Percentiles rank a stretch among this genome's conserved stretches.
Conservation (phyloP, 2,113 vertebrate species). For the Calonectris borealis region DNA sequence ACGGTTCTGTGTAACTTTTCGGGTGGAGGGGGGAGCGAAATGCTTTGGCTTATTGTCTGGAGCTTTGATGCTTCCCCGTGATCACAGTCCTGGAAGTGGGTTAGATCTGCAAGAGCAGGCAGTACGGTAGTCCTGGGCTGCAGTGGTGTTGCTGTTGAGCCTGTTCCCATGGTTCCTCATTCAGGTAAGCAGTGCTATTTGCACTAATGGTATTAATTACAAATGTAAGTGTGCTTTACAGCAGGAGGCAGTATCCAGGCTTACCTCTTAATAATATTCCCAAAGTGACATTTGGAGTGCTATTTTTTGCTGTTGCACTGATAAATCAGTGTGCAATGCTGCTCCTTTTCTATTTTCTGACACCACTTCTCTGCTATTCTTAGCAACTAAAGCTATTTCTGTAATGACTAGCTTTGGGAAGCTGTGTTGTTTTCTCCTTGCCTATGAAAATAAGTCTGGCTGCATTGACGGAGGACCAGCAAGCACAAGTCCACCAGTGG, state of each 20-base stretch:
- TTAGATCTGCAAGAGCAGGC: neutral
- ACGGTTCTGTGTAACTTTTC: neutral
- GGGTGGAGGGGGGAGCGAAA: neutral
- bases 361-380: conserved; percentile 45
- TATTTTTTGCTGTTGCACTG: conserved; percentile 39
- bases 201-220: conserved; percentile 5
- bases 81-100: neutral
- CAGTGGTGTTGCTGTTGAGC: neutral
- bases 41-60: neutral
- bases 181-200: neutral
- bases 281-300: conserved; percentile 47
- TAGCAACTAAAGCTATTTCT: conserved; percentile 43
- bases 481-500: neutral
- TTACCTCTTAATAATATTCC: conserved; percentile 42
- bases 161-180: neutral
- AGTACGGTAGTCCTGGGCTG: neutral
- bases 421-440: conserved; percentile 13
- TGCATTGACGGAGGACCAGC: conserved; percentile 26
- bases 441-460: neutral
- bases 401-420: conserved; percentile 14
- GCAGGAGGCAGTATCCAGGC: neutral
- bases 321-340: conserved; percentile 22
- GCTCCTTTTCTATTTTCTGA: conserved; percentile 58
- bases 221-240: neutral
- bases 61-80: neutral